These are phyloP conservation scores for Bombyx huttoni DNA, from an alignment of 2,888 invertebrate species.

Conservation along the genomic window DNA sequence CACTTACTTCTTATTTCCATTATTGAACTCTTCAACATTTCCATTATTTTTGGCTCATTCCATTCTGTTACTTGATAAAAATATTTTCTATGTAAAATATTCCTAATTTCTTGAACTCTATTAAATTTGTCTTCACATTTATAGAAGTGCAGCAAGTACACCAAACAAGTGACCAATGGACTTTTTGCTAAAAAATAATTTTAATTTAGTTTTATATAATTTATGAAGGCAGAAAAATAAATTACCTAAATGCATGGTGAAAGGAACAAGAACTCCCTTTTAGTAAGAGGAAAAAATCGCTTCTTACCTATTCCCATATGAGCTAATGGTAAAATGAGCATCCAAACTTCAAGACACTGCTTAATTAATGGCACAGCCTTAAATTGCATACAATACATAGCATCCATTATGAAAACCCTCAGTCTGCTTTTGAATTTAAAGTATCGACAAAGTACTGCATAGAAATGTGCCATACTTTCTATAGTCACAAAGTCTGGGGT, in stretches of 20 bases:
- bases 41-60: constrained; percentile 51
- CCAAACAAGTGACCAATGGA: constrained; percentile 47
- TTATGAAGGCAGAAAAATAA: too few species aligned
- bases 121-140: constrained; percentile 47
- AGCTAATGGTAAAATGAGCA: constrained; percentile 46
- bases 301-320: constrained; percentile 48
- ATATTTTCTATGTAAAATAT: constrained; percentile 37
- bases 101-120: constrained; percentile 38
- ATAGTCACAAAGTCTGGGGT: constrained; percentile 44
- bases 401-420: constrained; percentile 50
- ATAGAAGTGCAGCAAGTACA: constrained; percentile 56
- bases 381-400: constrained; percentile 58
- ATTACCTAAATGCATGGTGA: too few species aligned
- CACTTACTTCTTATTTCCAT: constrained; percentile 37
- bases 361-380: constrained; percentile 48
- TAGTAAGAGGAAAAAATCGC: background rate
- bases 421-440: constrained; percentile 35
- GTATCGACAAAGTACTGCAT: constrained; percentile 49
- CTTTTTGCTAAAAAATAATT: constrained; percentile 40
- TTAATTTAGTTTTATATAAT: background rate
- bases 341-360: constrained; percentile 54
- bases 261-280: too few species aligned
- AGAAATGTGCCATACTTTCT: constrained; percentile 52
- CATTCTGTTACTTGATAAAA: constrained; percentile 45
- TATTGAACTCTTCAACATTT: constrained; percentile 38